Conservation (phyloP, 2,888 invertebrate genomes). For the Drosophila nigricruria region DNA sequence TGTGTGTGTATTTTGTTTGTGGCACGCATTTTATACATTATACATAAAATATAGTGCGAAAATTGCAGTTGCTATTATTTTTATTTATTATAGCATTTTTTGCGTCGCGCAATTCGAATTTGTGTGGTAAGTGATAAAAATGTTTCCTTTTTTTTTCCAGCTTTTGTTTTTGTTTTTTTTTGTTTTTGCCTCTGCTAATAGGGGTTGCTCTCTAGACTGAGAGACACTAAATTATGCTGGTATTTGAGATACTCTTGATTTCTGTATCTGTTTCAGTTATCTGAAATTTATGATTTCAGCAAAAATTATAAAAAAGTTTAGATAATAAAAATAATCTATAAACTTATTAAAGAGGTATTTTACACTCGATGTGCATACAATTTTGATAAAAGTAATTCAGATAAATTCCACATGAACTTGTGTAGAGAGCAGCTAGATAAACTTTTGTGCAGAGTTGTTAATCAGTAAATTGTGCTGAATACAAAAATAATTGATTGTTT, state of each 20-base stretch:
- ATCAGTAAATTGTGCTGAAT: neutral
- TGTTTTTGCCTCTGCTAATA: conserved; percentile 26
- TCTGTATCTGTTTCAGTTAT: conserved; percentile 24
- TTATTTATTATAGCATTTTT: conserved; percentile 58
- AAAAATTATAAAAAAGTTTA: neutral
- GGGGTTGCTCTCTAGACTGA: conserved; percentile 42
- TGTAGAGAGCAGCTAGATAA: neutral
- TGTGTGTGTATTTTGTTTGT: conserved; percentile 38
- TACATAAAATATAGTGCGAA: conserved; percentile 77
- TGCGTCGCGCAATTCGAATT: conserved; percentile 51
- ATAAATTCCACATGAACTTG: neutral
- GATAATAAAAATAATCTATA: neutral
- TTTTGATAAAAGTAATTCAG: neutral
- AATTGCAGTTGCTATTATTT: conserved; percentile 71
- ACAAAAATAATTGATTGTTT: neutral
- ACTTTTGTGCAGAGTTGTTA: neutral
- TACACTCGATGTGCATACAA: neutral
- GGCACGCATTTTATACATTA: conserved; percentile 78
- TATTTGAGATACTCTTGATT: conserved; percentile 24
- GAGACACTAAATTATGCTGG: conserved; percentile 30
- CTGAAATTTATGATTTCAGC: neutral
- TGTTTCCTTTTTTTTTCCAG: conserved; percentile 29
- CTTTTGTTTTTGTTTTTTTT: conserved; percentile 14
- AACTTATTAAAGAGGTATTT: neutral
- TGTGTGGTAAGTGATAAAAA: conserved; percentile 68